These are phyloP conservation scores for Poecilia velifera DNA, from an alignment of 2,797 vertebrate genomes.

Conservation along the genomic window DNA sequence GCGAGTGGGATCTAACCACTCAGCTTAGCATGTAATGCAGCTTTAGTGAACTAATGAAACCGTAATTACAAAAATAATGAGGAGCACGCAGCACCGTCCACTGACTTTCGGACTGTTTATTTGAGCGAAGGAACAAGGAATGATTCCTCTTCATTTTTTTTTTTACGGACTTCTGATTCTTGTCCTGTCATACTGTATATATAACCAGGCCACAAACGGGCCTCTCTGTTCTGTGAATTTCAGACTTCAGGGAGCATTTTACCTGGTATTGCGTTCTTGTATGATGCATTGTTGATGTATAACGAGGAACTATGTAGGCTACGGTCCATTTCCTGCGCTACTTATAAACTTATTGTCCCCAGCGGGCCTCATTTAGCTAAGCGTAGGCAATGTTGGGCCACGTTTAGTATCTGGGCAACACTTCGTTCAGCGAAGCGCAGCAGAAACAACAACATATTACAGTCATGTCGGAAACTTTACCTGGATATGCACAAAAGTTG, in stretches of 20 bases:
- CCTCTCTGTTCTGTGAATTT: slow-evolving; percentile 36
- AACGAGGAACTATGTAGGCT: slow-evolving; percentile 70
- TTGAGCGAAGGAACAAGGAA: slow-evolving; percentile 53
- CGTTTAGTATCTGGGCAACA: slow-evolving; percentile 50
- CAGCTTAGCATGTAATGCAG: slow-evolving; percentile 61
- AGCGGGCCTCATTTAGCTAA: slow-evolving; percentile 73
- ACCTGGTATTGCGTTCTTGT: slow-evolving; percentile 42
- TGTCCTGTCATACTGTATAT: slow-evolving; percentile 11
- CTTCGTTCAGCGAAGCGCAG: slow-evolving; percentile 30
- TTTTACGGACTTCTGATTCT: slow-evolving; percentile 55
- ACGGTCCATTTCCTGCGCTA: slow-evolving; percentile 71
- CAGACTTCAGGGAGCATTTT: slow-evolving; percentile 62
- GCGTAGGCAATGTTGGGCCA: slow-evolving; percentile 53
- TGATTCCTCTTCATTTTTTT: slow-evolving; percentile 51
- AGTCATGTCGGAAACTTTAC: slow-evolving; percentile 32
- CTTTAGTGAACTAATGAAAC: slow-evolving; percentile 73
- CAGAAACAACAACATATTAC: slow-evolving; percentile 38
- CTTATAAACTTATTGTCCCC: slow-evolving; percentile 73
- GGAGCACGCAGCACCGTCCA: slow-evolving; percentile 53
- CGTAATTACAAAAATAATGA: slow-evolving; percentile 78
- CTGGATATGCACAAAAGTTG: not conserved
- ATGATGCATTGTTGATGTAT: slow-evolving; percentile 65
- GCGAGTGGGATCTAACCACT: slow-evolving; percentile 55
- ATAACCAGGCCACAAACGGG: slow-evolving; percentile 29
- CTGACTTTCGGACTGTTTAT: slow-evolving; percentile 59